Percentiles rank a stretch among this genome's conserved stretches.
These are phyloP conservation scores for Odontocerum albicorne DNA, from an alignment of 2,888 invertebrate genomes.

Conservation along the genomic window DNA sequence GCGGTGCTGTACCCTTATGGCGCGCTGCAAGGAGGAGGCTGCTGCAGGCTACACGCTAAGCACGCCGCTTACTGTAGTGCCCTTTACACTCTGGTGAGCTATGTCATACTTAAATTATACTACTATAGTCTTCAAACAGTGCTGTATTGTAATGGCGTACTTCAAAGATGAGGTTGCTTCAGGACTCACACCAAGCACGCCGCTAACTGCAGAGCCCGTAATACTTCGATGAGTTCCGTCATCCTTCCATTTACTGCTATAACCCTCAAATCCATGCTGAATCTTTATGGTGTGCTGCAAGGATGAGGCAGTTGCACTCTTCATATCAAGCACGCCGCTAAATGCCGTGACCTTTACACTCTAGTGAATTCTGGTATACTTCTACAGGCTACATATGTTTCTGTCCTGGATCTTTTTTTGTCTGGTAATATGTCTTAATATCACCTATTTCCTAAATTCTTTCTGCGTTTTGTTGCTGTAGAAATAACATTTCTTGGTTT, in stretches of 20 bases:
- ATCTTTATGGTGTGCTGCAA: constrained; percentile 19
- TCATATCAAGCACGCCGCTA: constrained; percentile 72
- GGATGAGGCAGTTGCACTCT: constrained; percentile 51
- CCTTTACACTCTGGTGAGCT: constrained; percentile 71
- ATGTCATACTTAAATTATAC: background rate
- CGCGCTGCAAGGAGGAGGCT: constrained; percentile 18
- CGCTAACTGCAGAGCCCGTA: constrained; percentile 71
- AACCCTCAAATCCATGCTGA: too few relatives aligned
- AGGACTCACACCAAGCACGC: constrained; percentile 71
- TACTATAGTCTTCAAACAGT: background rate
- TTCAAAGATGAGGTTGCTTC: constrained; percentile 43
- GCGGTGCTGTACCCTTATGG: constrained; percentile 30
- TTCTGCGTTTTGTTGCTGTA: too few relatives aligned
- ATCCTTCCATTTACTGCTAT: too few relatives aligned
- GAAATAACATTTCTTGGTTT: too few relatives aligned
- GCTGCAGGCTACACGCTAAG: constrained; percentile 67
- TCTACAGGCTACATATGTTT: too few relatives aligned
- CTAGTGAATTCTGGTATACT: constrained; percentile 57
- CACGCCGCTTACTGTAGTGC: constrained; percentile 74
- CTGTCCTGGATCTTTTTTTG: too few relatives aligned
- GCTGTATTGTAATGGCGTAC: constrained; percentile 18
- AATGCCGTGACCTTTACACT: constrained; percentile 72
- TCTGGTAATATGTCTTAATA: too few relatives aligned
- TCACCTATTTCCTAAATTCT: too few relatives aligned
- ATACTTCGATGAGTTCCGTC: constrained; percentile 73